Percentiles rank a stretch among this genome's conserved stretches.
Conservation (phyloP, 2,113 vertebrate genomes). For the Nyctibius bracteatus region DNA sequence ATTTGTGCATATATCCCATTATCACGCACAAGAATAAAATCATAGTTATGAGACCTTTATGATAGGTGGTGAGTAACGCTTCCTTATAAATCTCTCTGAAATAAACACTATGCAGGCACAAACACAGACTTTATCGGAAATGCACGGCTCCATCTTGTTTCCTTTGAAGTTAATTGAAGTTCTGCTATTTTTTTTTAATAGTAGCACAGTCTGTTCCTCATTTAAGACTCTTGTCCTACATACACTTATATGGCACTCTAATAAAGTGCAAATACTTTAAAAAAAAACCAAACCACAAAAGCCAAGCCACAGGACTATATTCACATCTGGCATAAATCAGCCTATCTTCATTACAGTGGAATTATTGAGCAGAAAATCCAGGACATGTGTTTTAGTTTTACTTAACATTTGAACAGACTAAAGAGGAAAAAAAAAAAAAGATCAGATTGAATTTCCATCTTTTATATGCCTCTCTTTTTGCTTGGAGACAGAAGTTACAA, state of each 20-base stretch:
- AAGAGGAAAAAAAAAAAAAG: background rate
- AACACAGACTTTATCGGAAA: background rate
- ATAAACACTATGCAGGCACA: background rate
- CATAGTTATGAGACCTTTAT: background rate
- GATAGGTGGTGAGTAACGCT: background rate
- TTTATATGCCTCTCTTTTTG: background rate
- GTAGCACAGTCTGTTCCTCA: background rate
- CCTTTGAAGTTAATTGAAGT: background rate
- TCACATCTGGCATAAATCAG: background rate
- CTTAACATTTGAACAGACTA: background rate
- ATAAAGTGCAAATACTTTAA: too few relatives aligned
- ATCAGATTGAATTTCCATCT: background rate
- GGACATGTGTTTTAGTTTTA: background rate
- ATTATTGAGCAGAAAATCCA: background rate
- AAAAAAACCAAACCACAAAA: background rate
- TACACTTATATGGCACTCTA: background rate
- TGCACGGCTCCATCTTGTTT: background rate
- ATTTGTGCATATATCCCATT: background rate
- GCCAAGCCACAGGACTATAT: background rate
- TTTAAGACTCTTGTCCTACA: background rate
- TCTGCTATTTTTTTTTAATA: background rate
- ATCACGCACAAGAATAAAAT: background rate
- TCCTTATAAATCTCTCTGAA: background rate
- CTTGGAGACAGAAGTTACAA: background rate
- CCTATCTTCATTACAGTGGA: background rate